Percentiles rank a stretch among this genome's conserved stretches.
Evolutionary conservation across 64 coral and sea anemone genomes (phyloP).

Genomic region (Dendrophyllia cribrosa): DNA sequence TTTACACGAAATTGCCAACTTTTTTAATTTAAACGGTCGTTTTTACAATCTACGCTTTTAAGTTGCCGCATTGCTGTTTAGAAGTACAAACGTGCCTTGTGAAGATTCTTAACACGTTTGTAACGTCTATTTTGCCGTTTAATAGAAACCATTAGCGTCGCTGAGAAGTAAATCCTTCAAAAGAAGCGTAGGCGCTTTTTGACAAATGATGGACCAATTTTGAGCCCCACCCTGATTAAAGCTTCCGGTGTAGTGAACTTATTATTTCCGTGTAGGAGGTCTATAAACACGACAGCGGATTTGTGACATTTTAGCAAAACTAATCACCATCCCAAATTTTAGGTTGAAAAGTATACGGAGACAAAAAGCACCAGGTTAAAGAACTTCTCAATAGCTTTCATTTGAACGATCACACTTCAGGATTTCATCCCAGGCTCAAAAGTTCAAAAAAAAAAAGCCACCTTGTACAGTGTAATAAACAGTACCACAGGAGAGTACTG

Average conservation of each 20-base stretch:
- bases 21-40: background rate
- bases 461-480: too few species aligned
- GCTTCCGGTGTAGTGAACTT: constrained; percentile 20
- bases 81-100: background rate
- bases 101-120: background rate
- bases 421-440: too few species aligned
- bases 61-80: background rate
- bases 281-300: too few species aligned
- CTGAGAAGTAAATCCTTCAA: constrained; percentile 22
- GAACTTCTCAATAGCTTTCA: too few species aligned
- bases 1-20: background rate
- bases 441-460: too few species aligned
- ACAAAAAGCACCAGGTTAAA: too few species aligned
- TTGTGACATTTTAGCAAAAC: too few species aligned
- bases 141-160: background rate
- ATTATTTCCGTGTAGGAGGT: background rate
- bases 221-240: background rate
- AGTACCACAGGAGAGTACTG: too few species aligned
- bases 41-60: background rate
- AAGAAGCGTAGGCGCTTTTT: constrained; percentile 1
- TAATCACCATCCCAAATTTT: too few species aligned
- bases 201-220: background rate
- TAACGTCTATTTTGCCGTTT: background rate
- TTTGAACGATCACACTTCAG: too few species aligned
- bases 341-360: too few species aligned